phyloP scores from a whole-genome alignment of 2,113 vertebrate genomes.

The Falco punctatus region DNA sequence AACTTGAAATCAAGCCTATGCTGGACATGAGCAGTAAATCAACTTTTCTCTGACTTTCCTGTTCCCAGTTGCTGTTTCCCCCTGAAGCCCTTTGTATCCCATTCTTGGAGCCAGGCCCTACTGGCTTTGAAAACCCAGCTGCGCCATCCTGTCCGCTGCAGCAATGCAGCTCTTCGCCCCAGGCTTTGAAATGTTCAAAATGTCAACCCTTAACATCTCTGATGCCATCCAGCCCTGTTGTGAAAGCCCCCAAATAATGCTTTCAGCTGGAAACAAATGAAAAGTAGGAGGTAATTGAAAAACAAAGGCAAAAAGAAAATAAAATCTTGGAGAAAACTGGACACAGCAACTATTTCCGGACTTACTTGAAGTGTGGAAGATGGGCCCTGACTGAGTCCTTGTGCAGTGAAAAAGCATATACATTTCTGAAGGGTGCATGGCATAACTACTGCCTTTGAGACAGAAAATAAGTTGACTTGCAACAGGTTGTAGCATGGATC shows the following conservation, averaged over 20 bases:
- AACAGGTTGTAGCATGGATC: neutral
- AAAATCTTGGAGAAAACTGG: neutral
- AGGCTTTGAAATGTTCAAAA: neutral
- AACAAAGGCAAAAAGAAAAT: neutral
- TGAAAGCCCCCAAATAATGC: neutral
- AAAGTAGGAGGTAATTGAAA: neutral
- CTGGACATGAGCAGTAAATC: neutral
- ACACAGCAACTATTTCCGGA: neutral
- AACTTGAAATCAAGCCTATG: neutral
- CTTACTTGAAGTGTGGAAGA: neutral
- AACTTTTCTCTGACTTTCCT: constrained; percentile 38
- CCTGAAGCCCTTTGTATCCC: constrained; percentile 15
- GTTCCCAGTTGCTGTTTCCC: constrained; percentile 23
- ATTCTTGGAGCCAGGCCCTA: constrained; percentile 3
- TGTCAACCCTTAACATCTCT: neutral
- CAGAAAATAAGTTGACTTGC: too few relatives aligned
- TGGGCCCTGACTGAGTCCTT: neutral
- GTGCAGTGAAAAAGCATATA: too few relatives aligned
- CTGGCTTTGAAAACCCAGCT: constrained; percentile 41
- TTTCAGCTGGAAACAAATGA: neutral
- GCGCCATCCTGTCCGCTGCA: neutral
- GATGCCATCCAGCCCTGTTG: neutral
- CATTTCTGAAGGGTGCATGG: too few relatives aligned
- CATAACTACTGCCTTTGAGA: too few relatives aligned
- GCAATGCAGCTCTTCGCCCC: neutral